Base-by-base conservation (phyloP, 37 sponge, comb jelly and placozoan genomes). In the Chondrosia reniformis region DNA sequence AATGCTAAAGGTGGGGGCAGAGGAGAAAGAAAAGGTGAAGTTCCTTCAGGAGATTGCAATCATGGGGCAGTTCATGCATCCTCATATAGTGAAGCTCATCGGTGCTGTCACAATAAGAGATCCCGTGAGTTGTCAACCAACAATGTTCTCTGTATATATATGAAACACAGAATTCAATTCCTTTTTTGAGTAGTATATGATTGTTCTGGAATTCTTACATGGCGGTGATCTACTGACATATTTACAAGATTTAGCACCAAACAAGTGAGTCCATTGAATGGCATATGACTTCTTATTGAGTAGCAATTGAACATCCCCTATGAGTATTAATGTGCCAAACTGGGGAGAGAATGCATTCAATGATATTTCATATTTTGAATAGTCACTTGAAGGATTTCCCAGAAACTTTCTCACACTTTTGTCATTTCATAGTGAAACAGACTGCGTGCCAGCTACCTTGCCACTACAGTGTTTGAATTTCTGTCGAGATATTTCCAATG, bases 21-120 rank as follows among this genome's bases (percentile, higher is more conserved):
- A 59, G 17, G 61, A 59, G 28, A 59, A 59, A 59, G 61, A 59
- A 25, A 59, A 19, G n/a, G 22, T 59, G 30, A 59, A 59, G 6
- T 59, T 59, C 22, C 61, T 59, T 25, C n/a, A 59, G n/a, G 61
- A 59, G n/a, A 30, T 30, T 59, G 61, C 61, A 30, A 25, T 59
- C 30, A 59, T 59, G 61, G 61, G 61, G n/a, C 61, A 59, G 61
- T 59, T 59, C 28, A 25, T 25, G n/a, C 61, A 59, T 59, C 61
- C 61, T 13, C 9, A 59, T 59, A 30, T 59, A 7, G 28, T 59
- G 6, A 25, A 30, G 6, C 61, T 59, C 9, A 7, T 59, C 4
- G 61, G 61, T 30, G 22, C 61, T 59, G 61, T 59, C n/a, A 59
- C 61, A 19, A 30, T 59, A 30, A 30, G 7, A 30, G 61, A 19